phyloP scores from a whole-genome alignment of 2,888 invertebrate genomes.

The Conistra vaccinii region DNA sequence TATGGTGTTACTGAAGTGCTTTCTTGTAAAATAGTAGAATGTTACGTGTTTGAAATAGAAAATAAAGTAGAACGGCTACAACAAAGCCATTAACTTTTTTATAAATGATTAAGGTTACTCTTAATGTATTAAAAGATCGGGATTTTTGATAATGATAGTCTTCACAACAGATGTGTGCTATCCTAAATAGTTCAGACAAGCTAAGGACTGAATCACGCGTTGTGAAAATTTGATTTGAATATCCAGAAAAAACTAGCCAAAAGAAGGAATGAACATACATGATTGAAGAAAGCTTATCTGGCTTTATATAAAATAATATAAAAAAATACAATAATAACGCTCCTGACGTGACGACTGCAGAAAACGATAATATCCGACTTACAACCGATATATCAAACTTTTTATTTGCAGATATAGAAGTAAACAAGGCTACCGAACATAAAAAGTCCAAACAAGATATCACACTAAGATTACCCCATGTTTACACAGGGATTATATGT shows the following conservation, averaged over 20 bases:
- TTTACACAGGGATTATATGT: constrained; percentile 36
- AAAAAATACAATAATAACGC: neutral
- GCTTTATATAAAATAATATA: neutral
- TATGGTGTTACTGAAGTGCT: constrained; percentile 8
- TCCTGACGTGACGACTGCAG: neutral
- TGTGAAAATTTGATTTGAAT: constrained; percentile 19
- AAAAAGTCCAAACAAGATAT: constrained; percentile 55
- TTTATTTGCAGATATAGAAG: neutral
- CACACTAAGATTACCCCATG: constrained; percentile 43
- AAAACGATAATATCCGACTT: neutral
- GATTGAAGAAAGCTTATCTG: neutral
- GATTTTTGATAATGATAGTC: constrained; percentile 15
- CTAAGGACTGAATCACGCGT: constrained; percentile 24
- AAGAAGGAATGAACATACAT: too few relatives aligned
- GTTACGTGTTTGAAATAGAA: neutral
- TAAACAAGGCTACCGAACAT: neutral
- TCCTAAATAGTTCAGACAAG: constrained; percentile 41
- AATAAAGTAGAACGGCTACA: neutral
- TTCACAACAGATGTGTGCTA: constrained; percentile 15
- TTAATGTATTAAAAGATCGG: constrained; percentile 7
- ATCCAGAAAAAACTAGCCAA: neutral
- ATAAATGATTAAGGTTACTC: neutral
- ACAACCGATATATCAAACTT: neutral
- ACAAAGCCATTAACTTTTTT: neutral
- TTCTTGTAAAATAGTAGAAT: constrained; percentile 3